Conservation (phyloP, 1,140 invertebrate species). For the Camponotus vicinus region DNA sequence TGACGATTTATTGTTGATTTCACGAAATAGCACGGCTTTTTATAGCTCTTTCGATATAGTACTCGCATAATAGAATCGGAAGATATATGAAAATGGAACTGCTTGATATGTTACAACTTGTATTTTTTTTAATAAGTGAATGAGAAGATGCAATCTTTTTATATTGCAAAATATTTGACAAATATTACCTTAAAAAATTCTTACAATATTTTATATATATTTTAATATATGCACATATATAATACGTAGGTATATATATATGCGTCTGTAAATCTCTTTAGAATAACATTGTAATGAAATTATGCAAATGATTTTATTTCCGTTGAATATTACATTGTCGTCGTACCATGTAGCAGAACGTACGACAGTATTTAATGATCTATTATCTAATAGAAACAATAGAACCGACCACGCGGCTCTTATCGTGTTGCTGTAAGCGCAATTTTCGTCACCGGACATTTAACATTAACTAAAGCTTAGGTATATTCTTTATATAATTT, state of each 20-base stretch:
- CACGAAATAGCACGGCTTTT: conserved; percentile 21
- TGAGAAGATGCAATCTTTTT: background rate
- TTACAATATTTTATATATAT: conserved; percentile 3
- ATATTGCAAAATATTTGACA: background rate
- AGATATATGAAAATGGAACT: background rate
- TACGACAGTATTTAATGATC: conserved; percentile 69
- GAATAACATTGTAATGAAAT: conserved; percentile 20
- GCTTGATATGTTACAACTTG: background rate
- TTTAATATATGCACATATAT: background rate
- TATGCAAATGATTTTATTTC: conserved; percentile 22
- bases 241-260: background rate
- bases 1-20: conserved; percentile 23
- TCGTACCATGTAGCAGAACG: conserved; percentile 54
- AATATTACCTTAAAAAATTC: background rate
- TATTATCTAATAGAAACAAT: conserved; percentile 77
- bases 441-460: conserved; percentile 29
- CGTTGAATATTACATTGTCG: conserved; percentile 26
- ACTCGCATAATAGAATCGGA: background rate
- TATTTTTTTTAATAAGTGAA: background rate
- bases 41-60: background rate
- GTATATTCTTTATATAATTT: background rate
- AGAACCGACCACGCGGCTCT: conserved; percentile 13
- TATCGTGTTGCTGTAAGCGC: conserved; percentile 14
- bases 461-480: conserved; percentile 28
- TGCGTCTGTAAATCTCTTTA: background rate